These are phyloP conservation scores for Lasiurus cinereus DNA, from an alignment of 2,113 vertebrate species.

Conservation along the genomic window DNA sequence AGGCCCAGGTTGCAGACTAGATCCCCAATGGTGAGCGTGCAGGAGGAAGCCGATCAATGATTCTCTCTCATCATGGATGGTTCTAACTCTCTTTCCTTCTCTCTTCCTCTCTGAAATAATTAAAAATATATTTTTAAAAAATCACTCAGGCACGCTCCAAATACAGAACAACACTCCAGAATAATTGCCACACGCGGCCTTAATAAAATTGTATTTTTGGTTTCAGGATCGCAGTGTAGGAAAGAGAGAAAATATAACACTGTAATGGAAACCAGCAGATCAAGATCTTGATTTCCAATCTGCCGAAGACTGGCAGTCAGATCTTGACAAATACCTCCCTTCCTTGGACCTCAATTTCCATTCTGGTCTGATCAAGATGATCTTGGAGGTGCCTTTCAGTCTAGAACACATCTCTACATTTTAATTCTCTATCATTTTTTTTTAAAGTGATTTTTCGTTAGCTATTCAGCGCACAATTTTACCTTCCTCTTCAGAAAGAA, in stretches of 20 bases:
- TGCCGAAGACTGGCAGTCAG: not conserved
- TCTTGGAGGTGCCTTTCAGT: not conserved
- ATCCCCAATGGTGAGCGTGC: too few species aligned
- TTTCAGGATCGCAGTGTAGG: not conserved
- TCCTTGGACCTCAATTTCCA: slow-evolving; percentile 16
- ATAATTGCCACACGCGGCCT: not conserved
- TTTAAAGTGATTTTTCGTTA: not conserved
- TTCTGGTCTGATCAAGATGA: not conserved
- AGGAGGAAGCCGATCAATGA: too few species aligned
- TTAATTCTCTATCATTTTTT: not conserved
- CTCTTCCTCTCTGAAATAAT: too few species aligned
- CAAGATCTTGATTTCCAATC: slow-evolving; percentile 20
- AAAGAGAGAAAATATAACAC: not conserved
- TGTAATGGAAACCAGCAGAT: not conserved
- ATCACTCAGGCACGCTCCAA: not conserved
- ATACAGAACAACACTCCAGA: not conserved
- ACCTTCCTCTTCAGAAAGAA: not conserved
- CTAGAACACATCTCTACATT: slow-evolving; percentile 2
- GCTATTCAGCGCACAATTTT: not conserved
- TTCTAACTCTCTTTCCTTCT: too few species aligned
- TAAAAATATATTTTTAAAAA: slow-evolving; percentile 31
- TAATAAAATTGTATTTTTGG: slow-evolving; percentile 20
- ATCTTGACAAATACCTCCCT: slow-evolving; percentile 15
- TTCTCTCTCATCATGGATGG: too few species aligned
- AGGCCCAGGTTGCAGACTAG: too few species aligned